Base-by-base conservation (phyloP, 2,888 invertebrate genomes). In the Andrena dorsata region DNA sequence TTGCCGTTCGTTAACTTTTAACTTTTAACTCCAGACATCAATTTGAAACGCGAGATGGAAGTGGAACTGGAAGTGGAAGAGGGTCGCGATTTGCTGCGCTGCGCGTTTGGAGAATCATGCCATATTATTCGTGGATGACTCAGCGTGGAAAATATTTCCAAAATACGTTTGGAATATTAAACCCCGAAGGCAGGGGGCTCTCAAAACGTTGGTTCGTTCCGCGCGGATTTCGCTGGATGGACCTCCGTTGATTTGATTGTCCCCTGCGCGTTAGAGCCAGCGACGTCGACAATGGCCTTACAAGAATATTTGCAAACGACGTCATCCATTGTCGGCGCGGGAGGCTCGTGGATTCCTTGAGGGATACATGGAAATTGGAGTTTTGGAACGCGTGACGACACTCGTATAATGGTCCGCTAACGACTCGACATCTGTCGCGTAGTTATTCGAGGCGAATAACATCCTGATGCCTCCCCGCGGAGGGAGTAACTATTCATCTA, bases 351-450 rank as follows among this genome's bases (percentile, higher is more conserved):
- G 68, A 74, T 64, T 69, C 53, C 56, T 56, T 64, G 41, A 30
- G 61, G 68, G 76, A 90, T 84, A 83, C 86, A 82, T 85, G 83
- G 84, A 88, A 91, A 90, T 89, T 82, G 82, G 79, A 88, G 88
- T 83, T 84, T 80, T 70, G 76, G 88, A 76, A 88, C 74, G 88
- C 91, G 90, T 89, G 91, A 92, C 91, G 91, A 92, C 91, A 88
- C 86, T 77, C 78, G 83, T 79, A 91, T 90, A 92, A 92, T 91
- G 87, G 88, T 72, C 76, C 74, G 84, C 89, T 91, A 91, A 91
- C 89, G 91, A 91, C 75, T 75, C 71, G 75, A 86, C 83, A 88
- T 85, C 81, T 84, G 89, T 85, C 82, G 83, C 68, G 64, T 78
- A 68, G 84, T 81, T 80, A 74, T 76, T 75, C 61, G 73, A 77